A percentile compares a stretch with the other conserved stretches of the same genome.
phyloP scores from a whole-genome alignment of 2,888 invertebrate genomes.

The Agrochola litura region DNA sequence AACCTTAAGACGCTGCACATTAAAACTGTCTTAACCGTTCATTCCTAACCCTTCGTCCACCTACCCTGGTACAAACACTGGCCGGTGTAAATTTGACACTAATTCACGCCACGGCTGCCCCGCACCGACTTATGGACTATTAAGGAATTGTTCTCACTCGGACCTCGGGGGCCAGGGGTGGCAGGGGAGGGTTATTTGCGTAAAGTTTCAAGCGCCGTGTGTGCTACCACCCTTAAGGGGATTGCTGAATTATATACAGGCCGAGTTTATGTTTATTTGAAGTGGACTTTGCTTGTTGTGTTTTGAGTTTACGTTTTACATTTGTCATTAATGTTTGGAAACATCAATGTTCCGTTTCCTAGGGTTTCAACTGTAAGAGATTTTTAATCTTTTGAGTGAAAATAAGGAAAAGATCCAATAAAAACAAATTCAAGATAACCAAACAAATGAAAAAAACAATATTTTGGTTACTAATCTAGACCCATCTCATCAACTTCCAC shows the following conservation, averaged over 20 bases:
- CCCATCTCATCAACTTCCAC: neutral
- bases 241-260: constrained; percentile 76
- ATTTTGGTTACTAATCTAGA: neutral
- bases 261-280: constrained; percentile 61
- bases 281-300: constrained; percentile 25
- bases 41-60: constrained; percentile 41
- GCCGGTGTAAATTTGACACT: constrained; percentile 80
- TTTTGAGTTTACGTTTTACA: constrained; percentile 34
- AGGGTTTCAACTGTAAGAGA: too few relatives aligned
- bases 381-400: neutral
- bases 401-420: neutral
- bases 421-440: too few relatives aligned
- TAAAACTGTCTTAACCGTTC: constrained; percentile 43
- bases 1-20: constrained; percentile 51
- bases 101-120: constrained; percentile 81
- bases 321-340: constrained; percentile 15
- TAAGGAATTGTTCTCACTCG: constrained; percentile 88
- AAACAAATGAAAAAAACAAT: neutral
- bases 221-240: constrained; percentile 75
- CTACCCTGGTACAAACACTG: constrained; percentile 47
- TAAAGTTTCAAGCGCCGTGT: constrained; percentile 82
- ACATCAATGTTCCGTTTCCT: neutral
- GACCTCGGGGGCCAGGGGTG: constrained; percentile 68
- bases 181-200: constrained; percentile 76
- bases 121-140: constrained; percentile 87